These are phyloP conservation scores for Antheraea assamensis DNA, from an alignment of 2,888 invertebrate genomes.

Conservation along the genomic window DNA sequence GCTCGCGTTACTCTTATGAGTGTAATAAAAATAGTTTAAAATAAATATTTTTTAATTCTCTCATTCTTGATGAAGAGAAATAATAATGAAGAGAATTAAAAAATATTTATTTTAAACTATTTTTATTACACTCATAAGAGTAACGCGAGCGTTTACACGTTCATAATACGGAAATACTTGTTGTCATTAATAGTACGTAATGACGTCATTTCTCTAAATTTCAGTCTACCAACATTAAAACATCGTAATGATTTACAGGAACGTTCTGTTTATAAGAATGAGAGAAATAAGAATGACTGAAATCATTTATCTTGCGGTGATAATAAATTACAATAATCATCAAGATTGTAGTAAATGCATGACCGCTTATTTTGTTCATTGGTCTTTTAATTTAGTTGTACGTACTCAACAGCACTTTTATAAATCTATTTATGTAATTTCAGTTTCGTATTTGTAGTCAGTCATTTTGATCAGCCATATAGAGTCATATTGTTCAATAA, in stretches of 20 bases:
- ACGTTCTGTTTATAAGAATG: slow-evolving; percentile 46
- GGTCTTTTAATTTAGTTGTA: no score
- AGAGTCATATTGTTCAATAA: no score
- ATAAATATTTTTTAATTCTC: not conserved
- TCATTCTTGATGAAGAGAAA: no score
- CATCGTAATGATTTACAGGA: slow-evolving; percentile 34
- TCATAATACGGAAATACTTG: not conserved
- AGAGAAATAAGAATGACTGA: no score
- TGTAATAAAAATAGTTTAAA: not conserved
- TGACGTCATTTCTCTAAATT: slow-evolving; percentile 23
- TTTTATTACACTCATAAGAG: not conserved
- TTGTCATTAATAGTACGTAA: not conserved
- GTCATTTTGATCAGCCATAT: no score
- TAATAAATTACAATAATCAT: not conserved
- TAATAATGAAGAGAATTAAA: no score
- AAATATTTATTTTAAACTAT: not conserved
- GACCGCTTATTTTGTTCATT: no score
- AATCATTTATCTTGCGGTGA: not conserved
- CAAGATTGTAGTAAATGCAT: no score
- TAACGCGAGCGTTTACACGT: not conserved
- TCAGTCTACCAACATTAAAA: slow-evolving; percentile 34
- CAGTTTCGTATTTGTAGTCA: no score
- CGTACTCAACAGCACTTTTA: no score
- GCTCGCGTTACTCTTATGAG: not conserved
- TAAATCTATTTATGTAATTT: no score